Conservation (phyloP, 1,140 invertebrate species). For the Macrotrachela quadricornifera region DNA sequence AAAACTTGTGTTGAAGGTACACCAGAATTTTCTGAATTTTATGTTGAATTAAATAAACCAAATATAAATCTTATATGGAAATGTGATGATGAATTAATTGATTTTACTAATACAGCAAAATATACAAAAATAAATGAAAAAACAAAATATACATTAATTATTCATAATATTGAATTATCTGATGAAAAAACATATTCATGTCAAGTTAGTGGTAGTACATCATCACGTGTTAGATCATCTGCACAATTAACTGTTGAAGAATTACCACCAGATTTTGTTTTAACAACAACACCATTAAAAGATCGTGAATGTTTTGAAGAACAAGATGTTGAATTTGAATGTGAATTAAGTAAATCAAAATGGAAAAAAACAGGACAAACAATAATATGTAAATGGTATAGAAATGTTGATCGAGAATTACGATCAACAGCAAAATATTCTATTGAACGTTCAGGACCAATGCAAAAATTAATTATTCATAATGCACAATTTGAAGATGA, state of each 20-base stretch:
- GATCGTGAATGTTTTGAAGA: neutral
- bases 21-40: neutral
- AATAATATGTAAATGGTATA: neutral
- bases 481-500: constrained; percentile 8
- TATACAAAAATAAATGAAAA: neutral
- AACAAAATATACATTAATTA: neutral
- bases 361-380: constrained; percentile 6
- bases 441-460: neutral
- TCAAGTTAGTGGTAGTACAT: neutral
- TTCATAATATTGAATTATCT: neutral
- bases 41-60: constrained; percentile 3
- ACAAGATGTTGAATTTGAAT: neutral
- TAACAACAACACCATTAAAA: neutral
- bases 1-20: neutral
- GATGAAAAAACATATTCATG: constrained; percentile 1
- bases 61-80: constrained; percentile 3
- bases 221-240: neutral
- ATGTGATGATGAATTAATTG: neutral
- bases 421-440: too few species aligned
- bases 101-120: constrained; percentile 1
- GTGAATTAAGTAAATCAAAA: constrained; percentile 1
- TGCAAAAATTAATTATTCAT: constrained; percentile 9
- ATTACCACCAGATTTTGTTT: neutral
- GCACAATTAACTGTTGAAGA: constrained; percentile 4
- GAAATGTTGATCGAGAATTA: too few species aligned